These are phyloP conservation scores for Coregonus clupeaformis DNA, from an alignment of 2,113 vertebrate genomes.

Conservation along the genomic window DNA sequence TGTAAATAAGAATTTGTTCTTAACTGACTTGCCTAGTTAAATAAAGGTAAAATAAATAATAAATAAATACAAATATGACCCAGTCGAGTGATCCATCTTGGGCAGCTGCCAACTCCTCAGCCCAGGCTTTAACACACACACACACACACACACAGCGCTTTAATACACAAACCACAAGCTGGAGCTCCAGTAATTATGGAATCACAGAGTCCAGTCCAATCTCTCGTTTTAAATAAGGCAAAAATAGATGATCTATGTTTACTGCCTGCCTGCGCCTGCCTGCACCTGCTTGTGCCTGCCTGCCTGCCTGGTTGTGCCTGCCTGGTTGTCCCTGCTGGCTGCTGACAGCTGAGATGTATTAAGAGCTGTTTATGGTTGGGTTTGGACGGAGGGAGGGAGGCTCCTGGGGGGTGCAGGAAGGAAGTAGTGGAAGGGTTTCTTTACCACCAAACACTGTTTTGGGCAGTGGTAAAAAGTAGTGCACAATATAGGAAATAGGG, in stretches of 20 bases:
- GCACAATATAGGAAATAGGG: too few species aligned
- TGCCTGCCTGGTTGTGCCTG: too few species aligned
- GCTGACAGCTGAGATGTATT: constrained; percentile 35
- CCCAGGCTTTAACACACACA: background rate
- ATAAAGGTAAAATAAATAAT: too few species aligned
- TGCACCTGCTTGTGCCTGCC: too few species aligned
- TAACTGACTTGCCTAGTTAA: too few species aligned
- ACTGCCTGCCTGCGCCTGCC: constrained; percentile 21
- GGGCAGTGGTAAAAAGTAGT: too few species aligned
- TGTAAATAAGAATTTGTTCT: too few species aligned
- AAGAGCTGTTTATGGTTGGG: constrained; percentile 2
- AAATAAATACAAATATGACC: too few species aligned
- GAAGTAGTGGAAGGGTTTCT: constrained; percentile 2
- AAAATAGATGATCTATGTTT: constrained; percentile 37
- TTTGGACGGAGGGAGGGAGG: background rate
- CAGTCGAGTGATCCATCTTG: too few species aligned
- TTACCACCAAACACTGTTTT: background rate
- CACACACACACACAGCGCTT: background rate
- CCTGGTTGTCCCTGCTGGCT: constrained; percentile 2
- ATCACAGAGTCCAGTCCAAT: constrained; percentile 19
- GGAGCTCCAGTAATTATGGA: constrained; percentile 36
- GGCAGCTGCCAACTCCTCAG: too few species aligned
- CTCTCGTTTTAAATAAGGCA: constrained; percentile 48
- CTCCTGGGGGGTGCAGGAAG: background rate
- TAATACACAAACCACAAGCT: background rate